Base-by-base conservation (phyloP, 2,888 invertebrate genomes). In the Parelbella ahira region DNA sequence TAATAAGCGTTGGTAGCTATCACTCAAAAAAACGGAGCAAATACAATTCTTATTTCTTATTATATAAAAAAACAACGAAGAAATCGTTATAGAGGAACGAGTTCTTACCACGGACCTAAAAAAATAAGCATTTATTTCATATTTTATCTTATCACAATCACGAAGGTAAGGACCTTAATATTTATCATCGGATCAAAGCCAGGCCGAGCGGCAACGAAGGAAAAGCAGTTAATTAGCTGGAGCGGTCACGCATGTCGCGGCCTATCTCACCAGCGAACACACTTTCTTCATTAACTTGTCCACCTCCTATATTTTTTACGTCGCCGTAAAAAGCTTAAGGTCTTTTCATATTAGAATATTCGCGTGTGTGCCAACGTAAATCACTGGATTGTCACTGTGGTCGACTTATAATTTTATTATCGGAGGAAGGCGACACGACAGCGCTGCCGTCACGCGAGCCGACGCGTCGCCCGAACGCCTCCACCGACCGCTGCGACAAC, bases 351-450 rank as follows among this genome's bases (percentile, higher is more conserved):
- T 76, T 74, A 74, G 77, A 82, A 79, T 77, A 83, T 81, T 84
- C 76, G 86, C 83, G 86, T 86, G 86, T 86, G 74, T 78, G 77
- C 64, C 67, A 64, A 60, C 76, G 86, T 87, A 87, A 87, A 87
- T 87, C 86, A 87, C 78, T 76, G 81, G 82, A 87, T 87, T 87
- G 86, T 87, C 86, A 87, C 84, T 87, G 81, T 70, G 77, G 79
- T 59, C 68, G 79, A 86, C 77, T 87, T 87, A 87, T 86, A 87
- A 86, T 87, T 87, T 87, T 87, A 87, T 79, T 87, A 86, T 87
- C 82, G 84, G 72, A 72, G 67, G 73, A 68, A 61, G 75, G 74
- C 81, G 72, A 77, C 86, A 82, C 84, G 84, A 77, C 80, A 79
- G 50, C 55, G 59, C 33, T 43, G 32, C 37, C 63, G 78, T 71